Evolutionary conservation across 1,140 invertebrate species (phyloP), one percentile per base, ranked within the genome.

Genomic region (Chymomyza costata): DNA sequence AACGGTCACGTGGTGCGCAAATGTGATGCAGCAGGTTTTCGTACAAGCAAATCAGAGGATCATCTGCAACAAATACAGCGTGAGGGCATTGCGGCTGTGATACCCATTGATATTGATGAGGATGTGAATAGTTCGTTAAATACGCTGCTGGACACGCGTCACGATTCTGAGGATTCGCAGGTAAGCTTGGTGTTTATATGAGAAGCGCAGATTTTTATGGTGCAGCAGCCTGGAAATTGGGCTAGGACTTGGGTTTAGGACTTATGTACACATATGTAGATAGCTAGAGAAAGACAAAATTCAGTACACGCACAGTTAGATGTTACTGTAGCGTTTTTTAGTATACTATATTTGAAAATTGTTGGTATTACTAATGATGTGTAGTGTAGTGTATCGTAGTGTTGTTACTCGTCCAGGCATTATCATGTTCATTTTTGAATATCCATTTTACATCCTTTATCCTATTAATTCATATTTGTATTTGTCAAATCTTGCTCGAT

Each of bases 51-150:
- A 62, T 94, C 93, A 2, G 93, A 96, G 86, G 94, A 95, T 85
- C 94, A 95, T 70, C 86, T 96, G 49, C 93, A 95, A 86, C 89
- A 89, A 70, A 76, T 70, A 43, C 82, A 86, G 47, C 82, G 84
- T 35, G 84, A 85, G 41, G 81, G 71, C 56, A 80, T 86, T 45
- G 84, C 74, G 28, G 71, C 92, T 71, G 91, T 93, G 28, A 93
- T 94, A 49, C 93, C 94, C 64, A 94, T 96, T 65, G 95, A 97
- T 64, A 93, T 95, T 59, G 95, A 97, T 86, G 95, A 97, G 85
- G 94, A 97, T 86, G 91, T 96, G 55, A 95, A 95, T 67, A 95
- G 95, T 62, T 96, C 94, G 38, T 87, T 97, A 44, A 96, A 97
- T 85, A 96, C 95, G 19, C 88, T 97, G 41, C 86, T 96, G 54